Evolutionary conservation across 2,797 vertebrate species (phyloP).

Genomic region (Nannoperca obscura): DNA sequence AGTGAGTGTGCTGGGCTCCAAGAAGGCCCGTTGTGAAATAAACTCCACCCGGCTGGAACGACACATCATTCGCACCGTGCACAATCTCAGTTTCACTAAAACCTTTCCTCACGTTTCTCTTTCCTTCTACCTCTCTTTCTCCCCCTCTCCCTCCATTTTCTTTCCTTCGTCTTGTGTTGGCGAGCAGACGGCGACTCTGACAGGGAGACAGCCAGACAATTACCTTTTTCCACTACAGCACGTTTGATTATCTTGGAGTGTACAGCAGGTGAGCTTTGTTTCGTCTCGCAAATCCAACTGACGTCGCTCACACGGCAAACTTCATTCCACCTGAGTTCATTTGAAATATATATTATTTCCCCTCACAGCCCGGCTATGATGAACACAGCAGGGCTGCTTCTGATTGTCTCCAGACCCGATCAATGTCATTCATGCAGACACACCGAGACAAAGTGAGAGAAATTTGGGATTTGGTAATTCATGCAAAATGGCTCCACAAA

Average conservation of each 20-base stretch:
- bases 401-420: conserved; percentile 23
- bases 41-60: not conserved
- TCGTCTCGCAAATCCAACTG: conserved; percentile 3
- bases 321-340: conserved; percentile 20
- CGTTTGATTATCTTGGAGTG: conserved; percentile 34
- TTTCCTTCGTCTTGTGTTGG: not conserved
- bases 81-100: too few species aligned
- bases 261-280: conserved; percentile 18
- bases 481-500: conserved; percentile 25
- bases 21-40: not conserved
- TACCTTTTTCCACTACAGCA: conserved; percentile 25
- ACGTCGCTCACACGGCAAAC: not conserved
- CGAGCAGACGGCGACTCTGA: not conserved
- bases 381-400: conserved; percentile 20
- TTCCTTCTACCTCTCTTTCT: not conserved
- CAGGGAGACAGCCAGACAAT: conserved; percentile 7
- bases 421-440: conserved; percentile 31
- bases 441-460: conserved; percentile 13
- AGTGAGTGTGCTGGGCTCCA: not conserved
- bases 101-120: not conserved
- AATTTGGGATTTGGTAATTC: conserved; percentile 37
- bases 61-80: not conserved
- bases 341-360: conserved; percentile 3
- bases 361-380: conserved; percentile 10
- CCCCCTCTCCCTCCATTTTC: not conserved